Conservation (phyloP, 2,888 invertebrate genomes). For the Epirrita christyi region DNA sequence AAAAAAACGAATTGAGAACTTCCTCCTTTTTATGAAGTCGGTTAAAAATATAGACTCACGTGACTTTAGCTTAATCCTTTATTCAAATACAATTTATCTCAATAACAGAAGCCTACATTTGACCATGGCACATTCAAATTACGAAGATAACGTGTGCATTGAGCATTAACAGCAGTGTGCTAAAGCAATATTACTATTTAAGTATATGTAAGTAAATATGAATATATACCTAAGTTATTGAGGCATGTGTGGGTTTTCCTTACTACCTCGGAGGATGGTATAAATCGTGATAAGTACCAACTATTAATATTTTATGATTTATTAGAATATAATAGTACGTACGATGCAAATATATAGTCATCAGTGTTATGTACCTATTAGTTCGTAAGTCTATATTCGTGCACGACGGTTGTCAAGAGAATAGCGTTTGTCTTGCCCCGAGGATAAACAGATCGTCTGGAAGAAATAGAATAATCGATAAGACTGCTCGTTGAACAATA, state of each 20-base stretch:
- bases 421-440: no score
- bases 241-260: constrained; percentile 16
- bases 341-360: no score
- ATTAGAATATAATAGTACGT: no score
- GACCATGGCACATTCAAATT: constrained; percentile 28
- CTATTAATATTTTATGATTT: background rate
- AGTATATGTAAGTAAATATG: background rate
- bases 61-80: background rate
- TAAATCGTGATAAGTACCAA: background rate
- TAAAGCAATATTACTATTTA: constrained; percentile 23
- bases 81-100: constrained; percentile 10
- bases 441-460: no score
- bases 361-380: no score
- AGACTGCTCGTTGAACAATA: no score
- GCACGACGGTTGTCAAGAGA: no score
- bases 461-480: no score
- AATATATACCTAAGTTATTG: background rate
- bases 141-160: constrained; percentile 22
- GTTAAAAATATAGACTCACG: background rate
- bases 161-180: constrained; percentile 26
- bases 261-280: constrained; percentile 8
- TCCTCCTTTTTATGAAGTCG: no score
- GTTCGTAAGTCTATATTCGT: no score
- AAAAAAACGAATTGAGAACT: no score
- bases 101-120: constrained; percentile 18